A percentile compares a stretch with the other conserved stretches of the same genome.
phyloP scores from a whole-genome alignment of 2,797 vertebrate species.

The Setipinna tenuifilis region DNA sequence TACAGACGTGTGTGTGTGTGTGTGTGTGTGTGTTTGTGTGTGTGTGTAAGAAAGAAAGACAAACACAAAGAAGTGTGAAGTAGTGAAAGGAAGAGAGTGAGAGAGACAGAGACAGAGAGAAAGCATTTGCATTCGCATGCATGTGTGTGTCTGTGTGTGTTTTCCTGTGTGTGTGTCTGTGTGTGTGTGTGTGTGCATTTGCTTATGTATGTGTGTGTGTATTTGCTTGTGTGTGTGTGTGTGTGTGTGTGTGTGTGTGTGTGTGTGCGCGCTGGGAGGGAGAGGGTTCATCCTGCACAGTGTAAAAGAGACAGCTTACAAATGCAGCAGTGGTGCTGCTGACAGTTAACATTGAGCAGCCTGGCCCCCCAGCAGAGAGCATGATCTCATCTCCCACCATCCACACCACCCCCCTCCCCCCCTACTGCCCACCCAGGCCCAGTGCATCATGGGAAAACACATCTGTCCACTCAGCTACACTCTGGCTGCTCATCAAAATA shows the following conservation, averaged over 20 bases:
- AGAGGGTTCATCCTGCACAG: neutral
- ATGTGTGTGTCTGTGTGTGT: neutral
- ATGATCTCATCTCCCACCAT: slow-evolving; percentile 56
- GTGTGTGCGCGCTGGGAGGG: neutral
- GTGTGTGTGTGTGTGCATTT: too few species aligned
- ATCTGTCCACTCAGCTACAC: slow-evolving; percentile 50
- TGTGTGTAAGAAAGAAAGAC: neutral
- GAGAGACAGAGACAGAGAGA: too few species aligned
- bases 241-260: neutral
- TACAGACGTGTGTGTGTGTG: slow-evolving; percentile 21
- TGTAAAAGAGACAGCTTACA: slow-evolving; percentile 57
- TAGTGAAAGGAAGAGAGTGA: too few species aligned
- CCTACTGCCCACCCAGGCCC: slow-evolving; percentile 43
- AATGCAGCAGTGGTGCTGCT: slow-evolving; percentile 60
- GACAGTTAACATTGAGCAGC: slow-evolving; percentile 63
- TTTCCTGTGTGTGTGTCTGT: too few species aligned
- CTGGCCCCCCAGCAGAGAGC: slow-evolving; percentile 51
- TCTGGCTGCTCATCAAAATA: neutral
- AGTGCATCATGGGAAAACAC: slow-evolving; percentile 52
- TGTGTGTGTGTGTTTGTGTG: slow-evolving; percentile 13
- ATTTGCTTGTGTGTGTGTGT: neutral
- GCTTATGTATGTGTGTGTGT: neutral
- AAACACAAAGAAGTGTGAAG: too few species aligned
- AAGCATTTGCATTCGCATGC: too few species aligned
- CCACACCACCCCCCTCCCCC: neutral